These are phyloP conservation scores for Propithecus perrieri DNA, from an alignment of 2,797 vertebrate genomes.

Conservation along the genomic window DNA sequence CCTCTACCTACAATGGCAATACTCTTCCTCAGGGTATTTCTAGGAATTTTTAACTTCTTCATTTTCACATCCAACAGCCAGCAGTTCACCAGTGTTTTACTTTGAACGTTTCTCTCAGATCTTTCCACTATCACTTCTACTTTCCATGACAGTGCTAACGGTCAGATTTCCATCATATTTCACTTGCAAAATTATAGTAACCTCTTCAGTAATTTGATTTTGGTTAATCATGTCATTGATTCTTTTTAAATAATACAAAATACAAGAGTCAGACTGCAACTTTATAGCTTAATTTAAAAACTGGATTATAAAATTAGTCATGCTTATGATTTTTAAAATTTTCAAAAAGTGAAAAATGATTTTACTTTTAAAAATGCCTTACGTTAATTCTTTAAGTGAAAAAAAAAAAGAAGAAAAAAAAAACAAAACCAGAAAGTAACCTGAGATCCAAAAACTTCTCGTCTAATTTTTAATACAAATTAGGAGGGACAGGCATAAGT, in stretches of 20 bases:
- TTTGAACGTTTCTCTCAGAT: neutral
- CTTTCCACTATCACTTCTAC: neutral
- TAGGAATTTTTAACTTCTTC: neutral
- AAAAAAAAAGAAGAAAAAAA: neutral
- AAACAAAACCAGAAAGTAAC: neutral
- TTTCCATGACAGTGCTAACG: neutral
- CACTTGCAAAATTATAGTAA: neutral
- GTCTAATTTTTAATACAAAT: slow-evolving; percentile 59
- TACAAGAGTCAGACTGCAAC: neutral
- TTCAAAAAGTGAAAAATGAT: slow-evolving; percentile 30
- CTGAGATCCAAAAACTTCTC: slow-evolving; percentile 13
- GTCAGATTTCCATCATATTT: neutral
- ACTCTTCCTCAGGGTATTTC: neutral
- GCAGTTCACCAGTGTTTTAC: neutral
- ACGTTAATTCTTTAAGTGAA: neutral
- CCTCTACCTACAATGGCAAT: neutral
- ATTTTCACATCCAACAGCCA: neutral
- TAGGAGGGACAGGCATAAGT: neutral
- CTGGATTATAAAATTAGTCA: neutral
- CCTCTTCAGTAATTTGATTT: neutral
- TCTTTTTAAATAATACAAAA: neutral
- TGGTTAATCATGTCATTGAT: neutral
- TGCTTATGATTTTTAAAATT: neutral
- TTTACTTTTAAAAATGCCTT: slow-evolving; percentile 32
- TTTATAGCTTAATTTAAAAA: slow-evolving; percentile 22